phyloP scores from a whole-genome alignment of 2,797 vertebrate species.

The Sebastes cheni region DNA sequence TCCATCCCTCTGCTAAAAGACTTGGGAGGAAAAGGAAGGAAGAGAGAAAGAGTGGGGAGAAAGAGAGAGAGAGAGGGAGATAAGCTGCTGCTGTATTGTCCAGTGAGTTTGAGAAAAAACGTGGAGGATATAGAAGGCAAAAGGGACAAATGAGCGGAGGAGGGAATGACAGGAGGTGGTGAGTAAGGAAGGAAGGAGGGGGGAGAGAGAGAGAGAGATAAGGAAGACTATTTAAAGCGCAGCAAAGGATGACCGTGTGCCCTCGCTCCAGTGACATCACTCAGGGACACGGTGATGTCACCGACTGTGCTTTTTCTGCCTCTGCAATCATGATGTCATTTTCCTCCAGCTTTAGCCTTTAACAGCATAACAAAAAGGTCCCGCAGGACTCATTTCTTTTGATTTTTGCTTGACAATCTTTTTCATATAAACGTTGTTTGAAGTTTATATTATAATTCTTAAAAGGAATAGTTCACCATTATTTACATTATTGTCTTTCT shows the following conservation, averaged over 20 bases:
- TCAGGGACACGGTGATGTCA: constrained; percentile 54
- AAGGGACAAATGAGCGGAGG: constrained; percentile 42
- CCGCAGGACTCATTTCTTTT: not conserved
- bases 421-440: not conserved
- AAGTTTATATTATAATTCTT: too few species aligned
- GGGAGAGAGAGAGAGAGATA: constrained; percentile 14
- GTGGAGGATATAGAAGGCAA: constrained; percentile 41
- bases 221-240: constrained; percentile 61
- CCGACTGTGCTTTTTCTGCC: not conserved
- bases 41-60: not conserved
- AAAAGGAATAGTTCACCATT: not conserved
- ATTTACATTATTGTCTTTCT: not conserved
- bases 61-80: constrained; percentile 9
- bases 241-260: constrained; percentile 35
- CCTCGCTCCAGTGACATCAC: constrained; percentile 63
- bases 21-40: constrained; percentile 8
- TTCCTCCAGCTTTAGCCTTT: not conserved
- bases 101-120: constrained; percentile 23
- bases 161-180: constrained; percentile 25
- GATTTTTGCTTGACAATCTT: not conserved
- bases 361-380: not conserved
- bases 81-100: constrained; percentile 54
- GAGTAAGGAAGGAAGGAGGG: constrained; percentile 9
- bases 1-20: constrained; percentile 27
- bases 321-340: constrained; percentile 3